Evolutionary conservation across 2,113 vertebrate genomes (phyloP).

Genomic region (Eulacestoma nigropectus): DNA sequence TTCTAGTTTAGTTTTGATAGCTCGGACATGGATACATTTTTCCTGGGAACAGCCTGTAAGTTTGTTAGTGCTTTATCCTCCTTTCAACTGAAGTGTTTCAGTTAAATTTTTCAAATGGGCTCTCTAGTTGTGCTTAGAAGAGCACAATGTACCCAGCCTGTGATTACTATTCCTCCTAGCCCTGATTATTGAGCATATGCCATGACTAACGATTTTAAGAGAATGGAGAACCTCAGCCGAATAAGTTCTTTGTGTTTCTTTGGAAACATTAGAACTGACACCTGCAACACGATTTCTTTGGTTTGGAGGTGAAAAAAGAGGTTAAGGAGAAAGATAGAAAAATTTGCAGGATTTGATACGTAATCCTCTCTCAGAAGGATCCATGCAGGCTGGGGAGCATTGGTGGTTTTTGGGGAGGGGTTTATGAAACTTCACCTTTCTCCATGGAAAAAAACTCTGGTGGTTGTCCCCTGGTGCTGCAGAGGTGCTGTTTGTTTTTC

Average conservation of each 20-base stretch:
- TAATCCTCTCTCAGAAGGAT: neutral
- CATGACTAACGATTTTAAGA: fast-evolving
- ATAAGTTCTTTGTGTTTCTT: neutral
- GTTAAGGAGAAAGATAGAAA: neutral
- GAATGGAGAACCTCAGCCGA: neutral
- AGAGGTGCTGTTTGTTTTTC: neutral
- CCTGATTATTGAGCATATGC: neutral
- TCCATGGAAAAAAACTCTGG: neutral
- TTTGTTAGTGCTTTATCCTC: neutral
- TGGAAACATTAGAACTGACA: neutral
- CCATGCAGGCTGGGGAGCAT: neutral
- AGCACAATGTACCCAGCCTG: neutral
- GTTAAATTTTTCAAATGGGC: neutral
- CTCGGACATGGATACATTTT: neutral
- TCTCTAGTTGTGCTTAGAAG: neutral
- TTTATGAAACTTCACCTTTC: neutral
- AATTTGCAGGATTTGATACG: neutral
- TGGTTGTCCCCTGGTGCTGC: neutral
- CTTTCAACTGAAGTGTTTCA: neutral
- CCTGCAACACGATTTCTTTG: neutral
- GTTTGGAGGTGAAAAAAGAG: neutral
- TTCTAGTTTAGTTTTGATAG: neutral
- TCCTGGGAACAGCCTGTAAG: neutral
- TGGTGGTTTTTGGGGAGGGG: neutral
- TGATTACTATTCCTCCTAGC: neutral